Evolutionary conservation across 1,140 invertebrate genomes (phyloP), one percentile per base, ranked within the genome.

Genomic region (Drosophila kohkoa): DNA sequence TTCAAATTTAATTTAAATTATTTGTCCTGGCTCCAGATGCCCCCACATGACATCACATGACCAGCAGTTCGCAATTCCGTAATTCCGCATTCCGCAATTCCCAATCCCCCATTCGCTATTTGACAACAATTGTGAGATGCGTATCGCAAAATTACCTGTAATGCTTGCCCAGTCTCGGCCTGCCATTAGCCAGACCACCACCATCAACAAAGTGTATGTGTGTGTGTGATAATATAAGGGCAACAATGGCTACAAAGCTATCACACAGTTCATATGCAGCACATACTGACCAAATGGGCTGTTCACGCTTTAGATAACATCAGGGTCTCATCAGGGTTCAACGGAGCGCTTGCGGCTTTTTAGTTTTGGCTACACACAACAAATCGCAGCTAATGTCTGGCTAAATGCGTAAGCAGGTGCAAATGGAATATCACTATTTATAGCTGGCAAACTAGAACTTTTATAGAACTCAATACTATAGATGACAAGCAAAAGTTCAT

Each of bases 1-100:
- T 81, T 89, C 77, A 89, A 88, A 88, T 89, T 88, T 88, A 89
- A 89, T 89, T 88, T 89, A 88, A 88, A 83, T 88, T 87, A 88
- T 89, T 88, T 70, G 72, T 15, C n/a, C 28, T 49, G 48, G 48
- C 48, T 49, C 3, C 20, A 28, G 3, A 28, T 28, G 8, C 10
- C 48, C 10, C 2, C 45, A 13, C 13, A 46, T 25, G 20, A 25
- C 20, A 25, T 25, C 35, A 38, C 35, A 38, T 38, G 35, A 7
- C 35, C 35, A 38, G 8, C 20, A 20, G 20, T 20, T 20, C 0
- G 20, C 20, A 25, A 25, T 25, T 25, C 20, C 20, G 20, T 4
- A 25, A 25, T 25, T 25, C 20, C 20, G 20, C 20, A 25, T 4
- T 25, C 20, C 5, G n/a, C 51, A 32, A 32, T 54, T 13, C 51